These are phyloP conservation scores for Neoseiulus cucumeris DNA, from an alignment of 1,140 invertebrate genomes.

Conservation along the genomic window DNA sequence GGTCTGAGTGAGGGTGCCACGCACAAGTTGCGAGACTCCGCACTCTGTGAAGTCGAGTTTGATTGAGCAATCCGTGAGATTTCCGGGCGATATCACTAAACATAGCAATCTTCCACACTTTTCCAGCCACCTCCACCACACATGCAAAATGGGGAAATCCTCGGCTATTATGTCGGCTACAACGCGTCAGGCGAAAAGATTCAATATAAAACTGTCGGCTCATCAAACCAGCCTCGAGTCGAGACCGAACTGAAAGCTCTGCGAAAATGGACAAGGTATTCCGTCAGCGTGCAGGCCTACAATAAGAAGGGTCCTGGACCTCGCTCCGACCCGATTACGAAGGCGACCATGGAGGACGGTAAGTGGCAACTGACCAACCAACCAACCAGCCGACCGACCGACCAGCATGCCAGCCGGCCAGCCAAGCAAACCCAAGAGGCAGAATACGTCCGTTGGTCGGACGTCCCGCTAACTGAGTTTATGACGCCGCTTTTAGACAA, in stretches of 20 bases:
- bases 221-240: conserved; percentile 2
- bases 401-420: no score
- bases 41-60: no score
- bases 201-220: conserved; percentile 25
- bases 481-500: no score
- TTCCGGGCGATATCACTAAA: no score
- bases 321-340: conserved; percentile 23
- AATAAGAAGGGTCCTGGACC: conserved; percentile 29
- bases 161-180: conserved; percentile 31
- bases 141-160: conserved; percentile 25
- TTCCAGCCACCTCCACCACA: conserved; percentile 24
- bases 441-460: no score
- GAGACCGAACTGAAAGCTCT: conserved; percentile 19
- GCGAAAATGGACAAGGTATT: conserved; percentile 29
- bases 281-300: conserved; percentile 28
- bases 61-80: no score
- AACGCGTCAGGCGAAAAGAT: conserved; percentile 26
- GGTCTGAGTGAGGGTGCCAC: no score
- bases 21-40: no score
- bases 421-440: no score
- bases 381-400: no score
- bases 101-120: no score
- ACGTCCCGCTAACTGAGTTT: no score
- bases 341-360: conserved; percentile 24
- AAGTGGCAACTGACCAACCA: neutral